phyloP scores from a whole-genome alignment of 2,797 vertebrate genomes.

The Cynodonichthys magdalenae region DNA sequence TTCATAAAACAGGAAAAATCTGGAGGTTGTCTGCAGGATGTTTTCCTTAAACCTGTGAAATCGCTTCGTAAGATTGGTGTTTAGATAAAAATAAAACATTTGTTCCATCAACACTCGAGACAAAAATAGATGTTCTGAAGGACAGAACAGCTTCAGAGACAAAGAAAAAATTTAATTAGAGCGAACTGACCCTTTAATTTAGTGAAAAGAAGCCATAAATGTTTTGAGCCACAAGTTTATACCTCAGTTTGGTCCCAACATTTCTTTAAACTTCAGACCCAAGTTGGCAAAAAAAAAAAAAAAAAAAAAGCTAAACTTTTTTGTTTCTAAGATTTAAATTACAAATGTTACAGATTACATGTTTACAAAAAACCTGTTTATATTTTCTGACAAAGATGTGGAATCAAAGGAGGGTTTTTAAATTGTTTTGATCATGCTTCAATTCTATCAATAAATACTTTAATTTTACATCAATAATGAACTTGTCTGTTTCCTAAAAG shows the following conservation, averaged over 20 bases:
- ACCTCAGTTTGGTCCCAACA: slow-evolving; percentile 51
- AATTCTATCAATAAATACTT: slow-evolving; percentile 34
- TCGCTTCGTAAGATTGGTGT: too few relatives aligned
- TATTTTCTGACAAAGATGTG: neutral
- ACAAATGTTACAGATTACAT: neutral
- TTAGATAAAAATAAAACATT: too few relatives aligned
- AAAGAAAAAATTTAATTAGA: neutral
- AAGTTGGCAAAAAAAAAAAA: neutral
- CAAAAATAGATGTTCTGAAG: too few relatives aligned
- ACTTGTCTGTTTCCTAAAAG: slow-evolving; percentile 64
- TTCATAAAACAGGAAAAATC: too few relatives aligned
- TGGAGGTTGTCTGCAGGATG: too few relatives aligned
- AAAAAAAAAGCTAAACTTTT: too few relatives aligned
- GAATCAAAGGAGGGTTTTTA: too few relatives aligned
- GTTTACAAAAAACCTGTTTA: slow-evolving; percentile 38
- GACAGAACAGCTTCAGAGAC: too few relatives aligned
- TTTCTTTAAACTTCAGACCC: slow-evolving; percentile 32
- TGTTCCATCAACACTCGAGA: too few relatives aligned
- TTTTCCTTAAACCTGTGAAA: too few relatives aligned
- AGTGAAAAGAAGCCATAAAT: neutral
- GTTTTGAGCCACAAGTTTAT: slow-evolving; percentile 30
- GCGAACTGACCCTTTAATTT: slow-evolving; percentile 34
- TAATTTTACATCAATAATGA: slow-evolving; percentile 5
- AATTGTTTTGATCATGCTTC: slow-evolving; percentile 23
- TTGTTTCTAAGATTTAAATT: neutral